phyloP scores from a whole-genome alignment of 2,113 vertebrate species.

The Ageneiosus marmoratus region DNA sequence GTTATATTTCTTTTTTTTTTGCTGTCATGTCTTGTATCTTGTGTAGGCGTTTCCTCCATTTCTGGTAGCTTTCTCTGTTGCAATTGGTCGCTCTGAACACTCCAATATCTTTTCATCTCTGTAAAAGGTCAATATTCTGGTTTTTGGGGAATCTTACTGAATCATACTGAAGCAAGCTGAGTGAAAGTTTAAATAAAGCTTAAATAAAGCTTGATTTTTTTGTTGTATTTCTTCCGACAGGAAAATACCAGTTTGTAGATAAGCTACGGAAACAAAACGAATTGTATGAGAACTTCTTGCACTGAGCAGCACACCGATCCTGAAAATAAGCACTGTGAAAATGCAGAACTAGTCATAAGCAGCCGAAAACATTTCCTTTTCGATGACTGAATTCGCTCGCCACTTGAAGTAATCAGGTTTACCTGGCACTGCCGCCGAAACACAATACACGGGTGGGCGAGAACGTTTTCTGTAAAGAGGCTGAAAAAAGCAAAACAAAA shows the following conservation, averaged over 20 bases:
- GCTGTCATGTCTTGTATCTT: background rate
- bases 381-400: too few species aligned
- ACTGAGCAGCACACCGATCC: background rate
- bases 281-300: background rate
- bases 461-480: conserved; percentile 96
- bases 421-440: conserved; percentile 96
- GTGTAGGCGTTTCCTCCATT: conserved; percentile 3
- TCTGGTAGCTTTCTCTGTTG: background rate
- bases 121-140: background rate
- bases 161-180: background rate
- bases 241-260: background rate
- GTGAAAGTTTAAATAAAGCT: background rate
- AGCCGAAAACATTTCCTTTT: too few species aligned
- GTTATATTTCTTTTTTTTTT: background rate
- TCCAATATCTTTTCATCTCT: background rate
- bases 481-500: conserved; percentile 51
- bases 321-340: too few species aligned
- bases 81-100: background rate
- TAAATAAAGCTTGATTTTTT: too few species aligned
- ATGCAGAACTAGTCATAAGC: too few species aligned
- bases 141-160: background rate
- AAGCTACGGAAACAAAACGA: background rate
- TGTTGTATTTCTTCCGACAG: background rate
- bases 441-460: conserved; percentile 95
- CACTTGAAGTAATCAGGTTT: too few species aligned